Conservation (phyloP, 2,888 invertebrate genomes). For the Chymomyza fuscimana region DNA sequence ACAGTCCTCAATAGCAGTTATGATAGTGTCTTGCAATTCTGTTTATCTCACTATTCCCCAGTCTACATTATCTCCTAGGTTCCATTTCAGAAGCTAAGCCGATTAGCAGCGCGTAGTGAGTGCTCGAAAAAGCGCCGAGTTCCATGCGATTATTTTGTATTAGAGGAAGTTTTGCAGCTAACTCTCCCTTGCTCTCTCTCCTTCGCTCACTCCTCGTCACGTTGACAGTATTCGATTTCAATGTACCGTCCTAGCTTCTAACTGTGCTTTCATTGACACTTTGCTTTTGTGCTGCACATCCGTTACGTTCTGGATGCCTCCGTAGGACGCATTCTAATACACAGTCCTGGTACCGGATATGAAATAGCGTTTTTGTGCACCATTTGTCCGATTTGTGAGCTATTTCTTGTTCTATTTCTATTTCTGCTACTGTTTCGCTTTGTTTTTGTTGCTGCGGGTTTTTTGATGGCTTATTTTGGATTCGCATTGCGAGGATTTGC, state of each 20-base stretch:
- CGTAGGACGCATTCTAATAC: not conserved
- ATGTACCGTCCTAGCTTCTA: not conserved
- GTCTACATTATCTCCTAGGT: too few relatives aligned
- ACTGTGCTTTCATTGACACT: not conserved
- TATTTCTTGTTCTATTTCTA: constrained; percentile 58
- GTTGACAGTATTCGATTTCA: not conserved
- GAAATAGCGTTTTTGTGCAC: constrained; percentile 60
- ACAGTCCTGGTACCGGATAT: constrained; percentile 53
- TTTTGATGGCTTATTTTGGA: constrained; percentile 4
- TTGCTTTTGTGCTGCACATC: not conserved
- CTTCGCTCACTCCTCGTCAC: too few relatives aligned
- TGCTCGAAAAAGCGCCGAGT: not conserved
- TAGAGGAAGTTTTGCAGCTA: not conserved
- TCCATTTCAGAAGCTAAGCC: not conserved
- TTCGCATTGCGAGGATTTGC: not conserved
- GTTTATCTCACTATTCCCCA: too few relatives aligned
- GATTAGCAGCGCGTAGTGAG: not conserved
- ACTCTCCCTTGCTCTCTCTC: too few relatives aligned
- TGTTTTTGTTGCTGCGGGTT: not conserved
- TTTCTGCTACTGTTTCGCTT: constrained; percentile 18
- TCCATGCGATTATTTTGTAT: not conserved
- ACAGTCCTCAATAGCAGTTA: too few relatives aligned
- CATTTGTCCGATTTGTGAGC: constrained; percentile 72
- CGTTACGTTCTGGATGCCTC: not conserved
- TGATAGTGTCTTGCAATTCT: too few relatives aligned